Evolutionary conservation across 2,113 vertebrate species (phyloP).

Genomic region (Kobus ellipsiprymnus): DNA sequence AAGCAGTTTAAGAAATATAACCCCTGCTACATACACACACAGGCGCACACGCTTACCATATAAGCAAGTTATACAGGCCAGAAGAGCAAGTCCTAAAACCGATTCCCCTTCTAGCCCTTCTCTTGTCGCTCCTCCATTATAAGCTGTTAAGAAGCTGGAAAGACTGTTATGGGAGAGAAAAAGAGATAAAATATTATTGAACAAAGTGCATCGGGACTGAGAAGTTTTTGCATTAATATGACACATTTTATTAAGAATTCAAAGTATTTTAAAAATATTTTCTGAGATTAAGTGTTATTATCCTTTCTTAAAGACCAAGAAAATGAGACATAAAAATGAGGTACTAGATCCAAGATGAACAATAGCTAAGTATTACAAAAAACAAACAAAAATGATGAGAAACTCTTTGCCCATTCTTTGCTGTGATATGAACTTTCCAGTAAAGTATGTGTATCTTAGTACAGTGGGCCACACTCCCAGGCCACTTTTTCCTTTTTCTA

Average conservation of each 20-base stretch:
- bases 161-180: background rate
- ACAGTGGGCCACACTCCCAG: background rate
- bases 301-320: background rate
- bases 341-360: background rate
- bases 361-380: background rate
- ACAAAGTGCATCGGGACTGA: background rate
- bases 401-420: background rate
- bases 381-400: background rate
- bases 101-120: background rate
- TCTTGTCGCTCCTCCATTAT: background rate
- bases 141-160: background rate
- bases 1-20: background rate
- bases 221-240: background rate
- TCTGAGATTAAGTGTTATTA: background rate
- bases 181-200: background rate
- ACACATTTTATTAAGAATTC: background rate
- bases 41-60: background rate
- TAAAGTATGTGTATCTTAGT: background rate
- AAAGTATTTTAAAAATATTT: slow-evolving; percentile 25
- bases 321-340: background rate
- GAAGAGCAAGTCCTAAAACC: background rate
- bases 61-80: background rate
- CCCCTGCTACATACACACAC: background rate
- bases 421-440: background rate
- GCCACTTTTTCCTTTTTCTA: background rate